Evolutionary conservation across 2,888 invertebrate species (phyloP), one percentile per base, ranked within the genome.

Genomic region (Lasiommata megera): DNA sequence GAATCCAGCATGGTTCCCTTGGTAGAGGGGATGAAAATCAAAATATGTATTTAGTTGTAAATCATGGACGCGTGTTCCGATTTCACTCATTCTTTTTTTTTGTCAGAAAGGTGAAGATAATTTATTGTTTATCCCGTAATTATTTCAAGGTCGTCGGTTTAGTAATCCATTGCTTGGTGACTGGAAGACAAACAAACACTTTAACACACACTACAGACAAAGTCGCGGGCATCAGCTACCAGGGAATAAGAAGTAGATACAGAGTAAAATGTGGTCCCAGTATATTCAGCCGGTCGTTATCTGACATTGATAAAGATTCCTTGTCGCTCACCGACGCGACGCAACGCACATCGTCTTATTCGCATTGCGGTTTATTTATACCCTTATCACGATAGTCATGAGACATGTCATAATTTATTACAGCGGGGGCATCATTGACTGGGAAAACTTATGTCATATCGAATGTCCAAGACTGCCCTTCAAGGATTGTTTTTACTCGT

Each of bases 281-380:
- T 51, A 16, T 11, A 16, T 38, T 16, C 38, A 28, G 14, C 23
- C 36, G 14, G 36, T 12, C 31, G 54, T 66, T 72, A 72, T 72
- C 69, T 71, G 67, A 63, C 71, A 71, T 68, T 73, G 72, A 74
- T 72, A 67, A 63, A 67, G 66, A 57, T 64, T 63, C 67, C 69
- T 66, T 66, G 68, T 68, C 56, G 56, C 63, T 60, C 63, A 43
- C 43, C 28, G 23, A 31, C 59, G 55, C 59, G 54, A 63, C 58
- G 63, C 62, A n/a, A n/a, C n/a, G n/a, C 58, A 63, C 69, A 67
- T 54, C 58, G 61, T 64, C 61, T 69, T 62, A 65, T 67, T 67
- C 54, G 17, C 50, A 46, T 50, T 36, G 36, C 34, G 16, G 40
- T 61, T 60, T 61, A 58, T 63, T 61, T 66, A 63, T 62, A 61